Base-by-base conservation (phyloP, 2,113 vertebrate species). In the Centropristis striata region DNA sequence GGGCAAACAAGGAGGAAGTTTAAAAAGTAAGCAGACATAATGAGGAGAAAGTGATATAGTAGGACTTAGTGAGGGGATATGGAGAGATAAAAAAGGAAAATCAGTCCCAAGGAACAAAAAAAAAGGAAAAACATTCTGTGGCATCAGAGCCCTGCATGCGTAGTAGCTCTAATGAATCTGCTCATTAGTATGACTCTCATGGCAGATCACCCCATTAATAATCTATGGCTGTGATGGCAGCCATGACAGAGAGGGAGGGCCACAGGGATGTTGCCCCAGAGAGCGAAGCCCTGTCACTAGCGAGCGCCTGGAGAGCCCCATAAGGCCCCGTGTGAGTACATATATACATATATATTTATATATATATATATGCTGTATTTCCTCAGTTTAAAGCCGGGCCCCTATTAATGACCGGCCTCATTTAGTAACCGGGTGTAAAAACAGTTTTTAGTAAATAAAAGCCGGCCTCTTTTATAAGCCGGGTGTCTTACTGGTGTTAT, bases 181-280 rank as follows among this genome's bases (percentile, higher is more conserved):
- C 89, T 93, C 80, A 93, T 93, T 92, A 92, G 90, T 88, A 85
- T 86, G 75, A 86, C 64, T 90, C 60, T 83, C 75, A 63, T 66
- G 61, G 67, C 79, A 82, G 77, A 93, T 87, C 78, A 72, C 36
- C 60, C 67, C 63, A 93, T 94, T 86, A 94, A 92, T 93, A 93
- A 91, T 89, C 81, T 86, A 92, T 77, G n/a, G 78, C 28, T 63
- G 72, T 77, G 71, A 86, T 70, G 80, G 47, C 46, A 67, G 58
- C 75, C 77, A 86, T 88, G 86, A 82, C 71, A 63, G 82, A 81
- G 68, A 71, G 71, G 68, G 46, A 55, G 64, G 64, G 64, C 66
- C 65, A 55, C 18, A 16, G 75, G 68, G 75, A 84, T 55, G 49
- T 49, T 63, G 49, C 68, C 72, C 76, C 54, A 51, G 64, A 73